phyloP scores from a whole-genome alignment of 2,113 vertebrate species.

The Myotis brandtii region DNA sequence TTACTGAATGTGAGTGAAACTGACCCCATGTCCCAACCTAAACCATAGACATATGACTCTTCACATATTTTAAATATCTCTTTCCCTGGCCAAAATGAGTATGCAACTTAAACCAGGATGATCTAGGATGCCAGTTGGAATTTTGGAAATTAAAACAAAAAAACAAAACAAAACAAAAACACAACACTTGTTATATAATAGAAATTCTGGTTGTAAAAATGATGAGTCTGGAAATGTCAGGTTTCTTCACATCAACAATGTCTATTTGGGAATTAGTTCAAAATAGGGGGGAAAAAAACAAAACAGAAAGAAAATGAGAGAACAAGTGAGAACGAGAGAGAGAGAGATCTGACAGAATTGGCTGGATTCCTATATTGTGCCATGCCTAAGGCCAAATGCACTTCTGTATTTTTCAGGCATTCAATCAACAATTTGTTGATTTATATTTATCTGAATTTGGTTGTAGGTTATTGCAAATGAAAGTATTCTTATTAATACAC shows the following conservation, averaged over 20 bases:
- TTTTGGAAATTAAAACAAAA: neutral
- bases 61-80: neutral
- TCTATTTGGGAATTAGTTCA: slow-evolving; percentile 10
- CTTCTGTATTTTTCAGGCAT: neutral
- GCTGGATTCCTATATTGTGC: neutral
- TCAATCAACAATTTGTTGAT: neutral
- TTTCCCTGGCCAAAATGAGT: neutral
- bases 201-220: neutral
- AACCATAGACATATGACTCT: neutral
- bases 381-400: neutral
- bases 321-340: neutral
- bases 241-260: neutral
- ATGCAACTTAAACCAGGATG: neutral
- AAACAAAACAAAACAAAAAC: neutral
- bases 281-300: neutral
- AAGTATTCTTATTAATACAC: neutral
- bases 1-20: neutral
- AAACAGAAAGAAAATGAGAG: neutral
- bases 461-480: neutral
- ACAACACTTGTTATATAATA: neutral
- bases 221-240: slow-evolving; percentile 12
- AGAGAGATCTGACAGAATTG: neutral
- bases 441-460: neutral
- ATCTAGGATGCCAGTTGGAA: neutral
- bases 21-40: neutral